These are phyloP conservation scores for Mylabris phalerata DNA, from an alignment of 1,140 invertebrate species.

Conservation along the genomic window DNA sequence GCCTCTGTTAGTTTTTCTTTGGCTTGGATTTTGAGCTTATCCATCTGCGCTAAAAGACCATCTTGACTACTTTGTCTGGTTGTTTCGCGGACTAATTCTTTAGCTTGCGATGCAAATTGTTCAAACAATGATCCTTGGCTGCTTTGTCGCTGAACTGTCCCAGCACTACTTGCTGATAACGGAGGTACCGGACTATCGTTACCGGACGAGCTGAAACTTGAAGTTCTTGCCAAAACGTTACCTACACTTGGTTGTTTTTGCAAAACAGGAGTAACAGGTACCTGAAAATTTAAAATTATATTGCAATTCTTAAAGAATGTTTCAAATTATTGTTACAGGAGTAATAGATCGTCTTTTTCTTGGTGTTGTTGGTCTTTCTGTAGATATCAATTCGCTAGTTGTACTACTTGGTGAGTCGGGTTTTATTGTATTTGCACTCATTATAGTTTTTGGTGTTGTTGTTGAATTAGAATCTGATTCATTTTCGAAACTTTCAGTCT, in stretches of 20 bases:
- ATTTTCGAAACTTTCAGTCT: conserved; percentile 57
- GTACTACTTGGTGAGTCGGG: conserved; percentile 37
- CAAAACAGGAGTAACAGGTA: conserved; percentile 46
- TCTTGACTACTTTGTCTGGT: conserved; percentile 84
- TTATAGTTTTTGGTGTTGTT: conserved; percentile 61
- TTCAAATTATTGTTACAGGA: conserved; percentile 21
- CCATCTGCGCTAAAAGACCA: conserved; percentile 80
- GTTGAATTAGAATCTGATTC: conserved; percentile 69
- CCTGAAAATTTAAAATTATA: not conserved
- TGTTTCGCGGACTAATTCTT: conserved; percentile 76
- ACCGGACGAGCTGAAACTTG: conserved; percentile 53
- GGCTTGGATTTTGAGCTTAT: conserved; percentile 65
- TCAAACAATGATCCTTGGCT: conserved; percentile 78
- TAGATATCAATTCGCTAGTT: conserved; percentile 32
- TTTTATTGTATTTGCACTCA: conserved; percentile 51
- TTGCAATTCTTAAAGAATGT: too few relatives aligned
- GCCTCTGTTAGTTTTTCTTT: conserved; percentile 61
- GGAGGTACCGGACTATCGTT: conserved; percentile 38
- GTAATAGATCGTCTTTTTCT: conserved; percentile 36
- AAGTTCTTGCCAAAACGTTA: conserved; percentile 56
- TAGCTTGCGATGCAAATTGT: conserved; percentile 77
- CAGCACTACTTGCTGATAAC: conserved; percentile 28
- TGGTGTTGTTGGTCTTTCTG: conserved; percentile 41
- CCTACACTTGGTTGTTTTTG: conserved; percentile 57
- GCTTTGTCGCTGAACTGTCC: conserved; percentile 52